phyloP scores from a whole-genome alignment of 2,797 vertebrate genomes.

The Botia almorhae region DNA sequence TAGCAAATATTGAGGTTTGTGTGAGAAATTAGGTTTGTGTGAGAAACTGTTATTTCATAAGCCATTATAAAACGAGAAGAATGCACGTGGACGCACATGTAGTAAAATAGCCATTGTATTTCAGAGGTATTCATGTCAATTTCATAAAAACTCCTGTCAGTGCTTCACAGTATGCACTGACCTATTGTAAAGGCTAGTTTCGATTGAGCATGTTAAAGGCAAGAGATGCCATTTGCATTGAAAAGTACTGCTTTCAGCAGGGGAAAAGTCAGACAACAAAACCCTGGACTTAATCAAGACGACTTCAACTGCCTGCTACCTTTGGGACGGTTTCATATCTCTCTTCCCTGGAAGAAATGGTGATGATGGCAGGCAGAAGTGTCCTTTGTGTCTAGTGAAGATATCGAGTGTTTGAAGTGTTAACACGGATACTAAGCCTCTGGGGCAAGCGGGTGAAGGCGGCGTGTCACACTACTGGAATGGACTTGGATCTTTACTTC shows the following conservation, averaged over 20 bases:
- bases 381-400: slow-evolving; percentile 84
- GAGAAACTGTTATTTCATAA: slow-evolving; percentile 19
- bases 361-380: slow-evolving; percentile 79
- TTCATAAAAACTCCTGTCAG: slow-evolving; percentile 45
- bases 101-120: slow-evolving; percentile 12
- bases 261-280: slow-evolving; percentile 79
- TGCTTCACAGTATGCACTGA: slow-evolving; percentile 59
- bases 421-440: slow-evolving; percentile 84
- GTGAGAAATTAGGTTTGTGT: slow-evolving; percentile 26
- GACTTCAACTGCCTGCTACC: slow-evolving; percentile 80
- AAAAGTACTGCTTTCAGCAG: slow-evolving; percentile 69
- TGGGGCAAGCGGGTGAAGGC: slow-evolving; percentile 77
- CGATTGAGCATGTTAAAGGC: slow-evolving; percentile 63
- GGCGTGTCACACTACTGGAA: slow-evolving; percentile 83
- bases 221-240: slow-evolving; percentile 70
- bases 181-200: slow-evolving; percentile 66
- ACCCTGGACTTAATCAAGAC: slow-evolving; percentile 77
- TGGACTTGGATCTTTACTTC: slow-evolving; percentile 82
- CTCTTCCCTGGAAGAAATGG: slow-evolving; percentile 76
- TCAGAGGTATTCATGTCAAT: slow-evolving; percentile 40
- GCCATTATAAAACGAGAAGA: slow-evolving; percentile 21
- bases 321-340: slow-evolving; percentile 83
- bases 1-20: slow-evolving; percentile 24
- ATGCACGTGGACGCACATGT: neutral
- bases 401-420: slow-evolving; percentile 87